A percentile compares a stretch with the other conserved stretches of the same genome.
phyloP scores from a whole-genome alignment of 2,888 invertebrate species.

The Cactoblastis cactorum region DNA sequence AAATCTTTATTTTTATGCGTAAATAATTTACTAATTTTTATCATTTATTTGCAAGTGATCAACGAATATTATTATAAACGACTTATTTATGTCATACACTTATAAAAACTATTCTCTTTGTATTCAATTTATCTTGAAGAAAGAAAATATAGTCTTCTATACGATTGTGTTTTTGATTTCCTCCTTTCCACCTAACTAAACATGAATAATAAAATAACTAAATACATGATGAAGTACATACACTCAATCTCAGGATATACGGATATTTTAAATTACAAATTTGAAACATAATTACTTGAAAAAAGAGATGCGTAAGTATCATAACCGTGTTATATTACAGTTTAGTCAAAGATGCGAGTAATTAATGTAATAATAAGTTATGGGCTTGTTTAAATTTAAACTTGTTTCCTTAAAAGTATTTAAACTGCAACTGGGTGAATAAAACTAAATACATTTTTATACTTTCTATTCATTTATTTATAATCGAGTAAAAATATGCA shows the following conservation, averaged over 20 bases:
- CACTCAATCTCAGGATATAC: too few relatives aligned
- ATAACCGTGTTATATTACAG: too few relatives aligned
- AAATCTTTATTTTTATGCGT: slow-evolving; percentile 25
- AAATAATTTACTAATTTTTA: slow-evolving; percentile 26
- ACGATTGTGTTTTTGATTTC: not conserved
- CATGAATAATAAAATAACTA: not conserved
- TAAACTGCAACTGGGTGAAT: too few relatives aligned
- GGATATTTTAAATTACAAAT: too few relatives aligned
- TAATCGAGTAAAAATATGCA: slow-evolving; percentile 15
- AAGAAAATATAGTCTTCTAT: slow-evolving; percentile 7
- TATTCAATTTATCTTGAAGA: slow-evolving; percentile 24
- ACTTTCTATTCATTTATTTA: slow-evolving; percentile 4
- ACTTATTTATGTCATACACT: slow-evolving; percentile 22
- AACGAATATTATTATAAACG: slow-evolving; percentile 22
- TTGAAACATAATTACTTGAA: too few relatives aligned
- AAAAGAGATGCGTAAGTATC: too few relatives aligned
- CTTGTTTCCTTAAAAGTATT: too few relatives aligned
- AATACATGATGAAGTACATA: too few relatives aligned
- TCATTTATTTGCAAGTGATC: slow-evolving; percentile 24
- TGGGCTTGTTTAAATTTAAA: too few relatives aligned
- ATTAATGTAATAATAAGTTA: too few relatives aligned
- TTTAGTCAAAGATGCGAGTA: too few relatives aligned
- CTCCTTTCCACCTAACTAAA: not conserved
- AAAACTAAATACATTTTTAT: not conserved
- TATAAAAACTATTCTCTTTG: slow-evolving; percentile 21